phyloP scores from a whole-genome alignment of 2,113 vertebrate species.

The Regulus satrapa region DNA sequence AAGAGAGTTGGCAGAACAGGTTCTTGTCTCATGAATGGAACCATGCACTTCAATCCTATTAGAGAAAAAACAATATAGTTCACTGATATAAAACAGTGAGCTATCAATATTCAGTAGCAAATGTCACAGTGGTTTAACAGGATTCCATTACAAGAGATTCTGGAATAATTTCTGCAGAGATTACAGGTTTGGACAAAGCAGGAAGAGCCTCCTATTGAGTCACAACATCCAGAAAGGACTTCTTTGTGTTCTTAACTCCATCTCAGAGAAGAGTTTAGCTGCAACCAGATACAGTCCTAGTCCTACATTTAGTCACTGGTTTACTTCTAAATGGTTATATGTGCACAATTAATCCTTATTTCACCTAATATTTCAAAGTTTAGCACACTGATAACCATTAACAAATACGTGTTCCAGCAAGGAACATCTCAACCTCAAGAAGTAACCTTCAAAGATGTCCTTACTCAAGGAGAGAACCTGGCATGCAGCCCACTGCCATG shows the following conservation, averaged over 20 bases:
- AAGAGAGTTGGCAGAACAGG: neutral
- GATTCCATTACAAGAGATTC: neutral
- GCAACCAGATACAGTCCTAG: neutral
- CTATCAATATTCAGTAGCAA: neutral
- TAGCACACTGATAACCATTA: neutral
- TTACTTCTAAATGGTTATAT: neutral
- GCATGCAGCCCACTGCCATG: rapidly evolving
- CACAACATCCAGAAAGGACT: neutral
- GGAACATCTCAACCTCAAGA: rapidly evolving
- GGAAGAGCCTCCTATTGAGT: neutral
- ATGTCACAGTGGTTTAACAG: neutral
- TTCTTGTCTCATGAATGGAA: rapidly evolving
- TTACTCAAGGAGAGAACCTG: neutral
- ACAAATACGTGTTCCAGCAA: neutral
- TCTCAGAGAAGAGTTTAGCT: neutral
- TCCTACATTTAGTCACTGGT: rapidly evolving
- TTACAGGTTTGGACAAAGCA: neutral
- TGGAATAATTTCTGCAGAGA: neutral
- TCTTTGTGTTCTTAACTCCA: neutral
- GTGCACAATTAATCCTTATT: neutral
- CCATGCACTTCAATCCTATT: neutral
- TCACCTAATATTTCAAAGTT: neutral
- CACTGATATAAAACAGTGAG: neutral
- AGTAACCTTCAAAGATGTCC: neutral
- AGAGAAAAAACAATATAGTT: neutral